Base-by-base conservation (phyloP, 1,140 invertebrate genomes). In the Patella vulgata region DNA sequence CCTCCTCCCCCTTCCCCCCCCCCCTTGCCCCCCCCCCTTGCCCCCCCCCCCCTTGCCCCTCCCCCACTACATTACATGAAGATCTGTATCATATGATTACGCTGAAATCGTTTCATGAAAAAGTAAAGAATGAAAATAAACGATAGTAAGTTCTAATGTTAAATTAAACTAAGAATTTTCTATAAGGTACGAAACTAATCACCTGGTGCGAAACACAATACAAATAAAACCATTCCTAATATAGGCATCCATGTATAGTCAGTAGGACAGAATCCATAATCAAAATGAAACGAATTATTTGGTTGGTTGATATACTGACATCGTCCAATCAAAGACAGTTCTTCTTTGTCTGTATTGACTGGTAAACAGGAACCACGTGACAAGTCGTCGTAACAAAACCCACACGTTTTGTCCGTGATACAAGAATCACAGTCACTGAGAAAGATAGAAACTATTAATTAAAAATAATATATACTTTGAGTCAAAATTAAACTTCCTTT, bases 171-270 rank as follows among this genome's bases (percentile, higher is more conserved):
- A 52, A 52, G 6, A 11, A 52, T 11, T 25, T 25, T 8, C 11
- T 25, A 12, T 30, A 28, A 11, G 9, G 28, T 12, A 12, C 8
- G 12, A 30, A 12, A 11, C 21, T 8, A 31, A 31, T 50, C 70
- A 86, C 86, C 87, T 68, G 86, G 85, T 36, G 87, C 84, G 75
- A 87, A 88, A 44, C 82, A 86, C 40, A 87, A 74, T 9, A 88
- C 78, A 63, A 88, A 88, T 1, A 86, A 40, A 1, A 81, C 75
- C 27, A 88, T 71, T 25, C 87, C 87, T 8, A 85, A 21, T 0
- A 88, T 75, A 4, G 84, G 80, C 59, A 87, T 75, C 87, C 87
- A 88, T 0, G 81, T 70, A 59, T 86, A 87, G 39, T 74, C 43
- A n/a, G 84, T 84, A 3, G 87, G 87, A 75, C 87, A 88, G 76